Conservation (phyloP, 2,797 vertebrate genomes). For the Sebastes nivosus region DNA sequence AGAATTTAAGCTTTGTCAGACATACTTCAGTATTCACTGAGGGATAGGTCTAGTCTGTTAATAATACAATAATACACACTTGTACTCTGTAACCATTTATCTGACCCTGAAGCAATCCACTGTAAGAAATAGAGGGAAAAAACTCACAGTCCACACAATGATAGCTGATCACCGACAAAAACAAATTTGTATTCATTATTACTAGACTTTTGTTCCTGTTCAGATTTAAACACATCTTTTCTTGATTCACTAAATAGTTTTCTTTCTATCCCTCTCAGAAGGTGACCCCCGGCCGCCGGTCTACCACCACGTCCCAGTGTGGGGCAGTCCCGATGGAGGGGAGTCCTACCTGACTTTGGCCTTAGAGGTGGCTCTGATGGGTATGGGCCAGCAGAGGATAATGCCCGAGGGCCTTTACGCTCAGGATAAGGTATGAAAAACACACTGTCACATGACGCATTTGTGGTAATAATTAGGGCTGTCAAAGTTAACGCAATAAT, state of each 20-base stretch:
- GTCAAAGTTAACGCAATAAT: too few relatives aligned
- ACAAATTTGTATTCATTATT: not conserved
- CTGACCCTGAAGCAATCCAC: not conserved
- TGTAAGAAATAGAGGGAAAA: not conserved
- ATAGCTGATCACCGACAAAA: not conserved
- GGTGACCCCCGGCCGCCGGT: slow-evolving; percentile 91
- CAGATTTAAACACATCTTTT: not conserved
- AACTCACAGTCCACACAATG: not conserved
- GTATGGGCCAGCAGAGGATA: slow-evolving; percentile 97
- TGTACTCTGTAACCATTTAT: not conserved
- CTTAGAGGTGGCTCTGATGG: slow-evolving; percentile 96
- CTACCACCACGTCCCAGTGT: slow-evolving; percentile 93
- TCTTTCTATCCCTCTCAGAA: slow-evolving; percentile 76
- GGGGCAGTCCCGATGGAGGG: slow-evolving; percentile 83
- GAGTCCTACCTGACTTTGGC: slow-evolving; percentile 96
- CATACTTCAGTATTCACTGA: not conserved
- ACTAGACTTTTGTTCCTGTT: not conserved
- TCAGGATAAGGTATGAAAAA: slow-evolving; percentile 87
- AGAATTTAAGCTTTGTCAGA: not conserved
- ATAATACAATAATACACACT: not conserved
- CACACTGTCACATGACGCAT: not conserved
- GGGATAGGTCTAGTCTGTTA: too few relatives aligned
- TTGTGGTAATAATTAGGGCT: not conserved
- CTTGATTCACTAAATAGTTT: not conserved
- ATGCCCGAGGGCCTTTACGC: slow-evolving; percentile 98